Evolutionary conservation across 2,888 invertebrate species (phyloP), one percentile per base, ranked within the genome.

Genomic region (Plutella xylostella): DNA sequence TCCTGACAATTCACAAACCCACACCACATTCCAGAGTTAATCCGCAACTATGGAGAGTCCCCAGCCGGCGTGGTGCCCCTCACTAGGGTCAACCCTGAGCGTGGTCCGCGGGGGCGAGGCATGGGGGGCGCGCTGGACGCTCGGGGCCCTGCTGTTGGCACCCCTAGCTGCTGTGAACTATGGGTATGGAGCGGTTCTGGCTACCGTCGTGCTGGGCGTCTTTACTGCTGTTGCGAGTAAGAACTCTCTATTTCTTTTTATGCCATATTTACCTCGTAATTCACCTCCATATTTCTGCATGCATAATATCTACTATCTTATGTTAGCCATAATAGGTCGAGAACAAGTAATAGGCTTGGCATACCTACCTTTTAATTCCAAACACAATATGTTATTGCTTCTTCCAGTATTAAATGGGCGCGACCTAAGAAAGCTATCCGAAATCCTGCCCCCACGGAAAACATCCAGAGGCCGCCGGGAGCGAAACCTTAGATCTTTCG

Each of bases 111-210:
- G 61, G 19, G 69, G 75, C 4, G 80, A 78, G 47, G 83, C 74
- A 2, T 79, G 75, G 51, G 80, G 70, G 34, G 84, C 73, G 42
- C 78, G 88, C 6, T 87, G 87, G 87, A 86, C 87, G 3, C 73
- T 89, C 12, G 88, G 88, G 2, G 79, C 86, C 4, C 67, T 87
- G 11, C 74, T 88, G 46, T 66, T 88, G 47, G 84, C 86, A 1
- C 88, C 87, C 2, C 72, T 88, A 28, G 86, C 86, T 1, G 85
- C 88, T 2, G 88, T 87, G 44, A 86, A 86, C 65, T 84, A 86
- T 48, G 87, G 88, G 54, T 86, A 86, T 54, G 85, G 86, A 50
- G 83, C 87, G 1, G 75, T 88, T 1, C 77, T 79, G 0, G 87
- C 87, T 30, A 74, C 87, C 1, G 62, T 88, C 50, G 66, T 87